Conservation (phyloP, 1,140 invertebrate species). For the Saccostrea cuccullata region DNA sequence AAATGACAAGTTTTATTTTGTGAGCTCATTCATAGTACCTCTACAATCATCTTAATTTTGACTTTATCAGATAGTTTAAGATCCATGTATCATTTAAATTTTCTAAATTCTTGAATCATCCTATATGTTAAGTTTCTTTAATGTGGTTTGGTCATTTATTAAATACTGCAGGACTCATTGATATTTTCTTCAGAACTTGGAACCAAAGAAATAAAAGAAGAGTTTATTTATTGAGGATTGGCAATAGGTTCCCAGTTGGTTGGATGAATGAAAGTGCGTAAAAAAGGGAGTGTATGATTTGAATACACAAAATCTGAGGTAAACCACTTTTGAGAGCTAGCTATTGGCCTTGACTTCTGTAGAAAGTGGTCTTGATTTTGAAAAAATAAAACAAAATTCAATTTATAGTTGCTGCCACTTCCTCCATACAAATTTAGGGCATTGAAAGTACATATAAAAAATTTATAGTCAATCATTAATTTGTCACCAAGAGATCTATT, state of each 20-base stretch:
- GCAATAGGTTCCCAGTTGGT: neutral
- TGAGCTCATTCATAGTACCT: too few species aligned
- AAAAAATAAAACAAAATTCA: neutral
- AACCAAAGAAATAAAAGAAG: neutral
- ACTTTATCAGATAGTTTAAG: too few species aligned
- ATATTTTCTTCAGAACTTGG: neutral
- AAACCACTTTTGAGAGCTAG: neutral
- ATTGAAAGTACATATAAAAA: constrained; percentile 20
- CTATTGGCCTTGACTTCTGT: neutral
- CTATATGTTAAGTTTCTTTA: neutral
- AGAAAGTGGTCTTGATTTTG: neutral
- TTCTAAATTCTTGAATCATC: too few species aligned
- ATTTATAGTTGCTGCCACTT: neutral
- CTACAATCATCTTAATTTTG: too few species aligned
- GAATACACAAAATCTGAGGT: neutral
- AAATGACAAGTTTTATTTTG: too few species aligned
- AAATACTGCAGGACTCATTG: neutral
- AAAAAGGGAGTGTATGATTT: neutral
- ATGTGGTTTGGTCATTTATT: neutral
- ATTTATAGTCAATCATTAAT: neutral
- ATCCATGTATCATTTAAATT: too few species aligned
- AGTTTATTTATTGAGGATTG: neutral
- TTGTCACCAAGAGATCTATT: constrained; percentile 21
- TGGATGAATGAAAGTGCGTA: neutral
- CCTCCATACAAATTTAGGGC: neutral